Evolutionary conservation across 2,797 vertebrate genomes (phyloP).

Genomic region (Gymnopithys bicolor): DNA sequence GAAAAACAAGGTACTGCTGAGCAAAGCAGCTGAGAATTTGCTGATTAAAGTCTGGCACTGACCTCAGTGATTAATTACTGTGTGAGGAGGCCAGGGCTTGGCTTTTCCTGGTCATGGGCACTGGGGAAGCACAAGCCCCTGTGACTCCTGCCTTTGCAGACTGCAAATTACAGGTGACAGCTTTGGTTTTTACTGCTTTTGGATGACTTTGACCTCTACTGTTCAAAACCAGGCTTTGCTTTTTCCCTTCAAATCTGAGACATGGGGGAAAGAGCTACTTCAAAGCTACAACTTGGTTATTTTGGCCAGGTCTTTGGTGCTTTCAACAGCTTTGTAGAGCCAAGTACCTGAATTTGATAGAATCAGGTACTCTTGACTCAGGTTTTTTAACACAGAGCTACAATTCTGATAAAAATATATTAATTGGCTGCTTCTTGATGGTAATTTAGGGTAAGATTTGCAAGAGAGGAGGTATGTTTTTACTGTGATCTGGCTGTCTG

Average conservation of each 20-base stretch:
- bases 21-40: background rate
- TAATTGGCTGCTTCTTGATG: background rate
- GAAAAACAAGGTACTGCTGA: conserved; percentile 92
- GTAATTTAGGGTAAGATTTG: background rate
- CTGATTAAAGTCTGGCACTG: background rate
- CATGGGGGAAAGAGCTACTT: background rate
- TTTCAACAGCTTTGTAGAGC: background rate
- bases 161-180: background rate
- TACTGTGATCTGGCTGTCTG: background rate
- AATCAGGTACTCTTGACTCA: background rate
- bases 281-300: background rate
- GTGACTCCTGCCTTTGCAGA: background rate
- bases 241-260: background rate
- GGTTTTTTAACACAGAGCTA: background rate
- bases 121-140: background rate
- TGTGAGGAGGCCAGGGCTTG: background rate
- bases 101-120: background rate
- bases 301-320: background rate
- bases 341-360: background rate
- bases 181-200: background rate
- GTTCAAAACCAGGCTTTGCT: background rate
- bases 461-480: background rate
- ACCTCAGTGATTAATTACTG: background rate
- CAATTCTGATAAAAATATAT: background rate
- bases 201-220: background rate